Percentiles rank a stretch among this genome's conserved stretches.
phyloP scores from a whole-genome alignment of 2,888 invertebrate species.

The Polietes domitor region DNA sequence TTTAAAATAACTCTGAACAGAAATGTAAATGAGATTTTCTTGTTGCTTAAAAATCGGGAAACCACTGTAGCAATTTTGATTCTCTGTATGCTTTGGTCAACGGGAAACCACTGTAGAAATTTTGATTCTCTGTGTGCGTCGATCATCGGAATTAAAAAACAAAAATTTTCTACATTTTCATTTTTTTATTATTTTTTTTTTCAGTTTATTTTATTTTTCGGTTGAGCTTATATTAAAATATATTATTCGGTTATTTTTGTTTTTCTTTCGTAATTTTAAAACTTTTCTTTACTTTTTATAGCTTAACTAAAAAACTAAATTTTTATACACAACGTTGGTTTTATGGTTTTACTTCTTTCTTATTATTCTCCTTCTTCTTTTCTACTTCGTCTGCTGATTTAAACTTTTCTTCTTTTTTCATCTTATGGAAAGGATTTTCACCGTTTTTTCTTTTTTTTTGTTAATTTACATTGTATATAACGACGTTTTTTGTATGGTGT shows the following conservation, averaged over 20 bases:
- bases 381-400: slow-evolving; percentile 21
- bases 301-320: slow-evolving; percentile 65
- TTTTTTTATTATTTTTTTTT: slow-evolving; percentile 48
- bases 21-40: no score
- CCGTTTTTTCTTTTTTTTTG: slow-evolving; percentile 22
- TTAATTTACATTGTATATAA: slow-evolving; percentile 60
- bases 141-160: background rate
- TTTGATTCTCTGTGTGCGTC: no score
- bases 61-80: no score
- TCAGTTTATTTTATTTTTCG: slow-evolving; percentile 44
- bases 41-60: no score
- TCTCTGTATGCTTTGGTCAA: no score
- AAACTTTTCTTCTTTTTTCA: slow-evolving; percentile 8
- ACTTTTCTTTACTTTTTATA: slow-evolving; percentile 46
- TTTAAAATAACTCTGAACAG: no score
- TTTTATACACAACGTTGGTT: slow-evolving; percentile 64
- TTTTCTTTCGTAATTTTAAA: slow-evolving; percentile 64
- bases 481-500: slow-evolving; percentile 28
- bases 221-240: slow-evolving; percentile 69
- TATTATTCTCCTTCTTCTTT: background rate
- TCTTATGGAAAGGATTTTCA: slow-evolving; percentile 50
- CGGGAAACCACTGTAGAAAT: no score
- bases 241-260: slow-evolving; percentile 67
- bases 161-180: slow-evolving; percentile 32
- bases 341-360: slow-evolving; percentile 36